Base-by-base conservation (phyloP, 1,140 invertebrate genomes). In the Phortica variegata region DNA sequence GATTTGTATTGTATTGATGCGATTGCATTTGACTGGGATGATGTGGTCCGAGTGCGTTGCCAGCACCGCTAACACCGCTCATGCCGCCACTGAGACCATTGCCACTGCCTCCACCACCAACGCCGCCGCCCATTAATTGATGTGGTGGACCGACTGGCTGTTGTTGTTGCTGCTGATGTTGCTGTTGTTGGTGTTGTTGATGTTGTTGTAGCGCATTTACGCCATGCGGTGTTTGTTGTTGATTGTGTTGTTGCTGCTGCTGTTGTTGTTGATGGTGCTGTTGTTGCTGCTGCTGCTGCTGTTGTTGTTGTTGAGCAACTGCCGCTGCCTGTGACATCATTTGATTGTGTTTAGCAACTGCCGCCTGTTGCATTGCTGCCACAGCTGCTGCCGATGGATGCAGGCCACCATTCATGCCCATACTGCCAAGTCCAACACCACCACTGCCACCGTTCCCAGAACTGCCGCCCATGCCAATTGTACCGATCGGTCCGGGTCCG, bases 301-400 rank as follows among this genome's bases (percentile, higher is more conserved):
- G 62, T 19, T 66, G 63, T 12, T 73, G 70, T 9, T 65, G 65
- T 19, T 65, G 69, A 5, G 47, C 70, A 7, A 49, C 69, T 16
- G 65, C 69, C 6, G 69, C 69, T 20, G 65, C 69, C 52, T 73
- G 71, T 29, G 65, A 71, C 70, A 73, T 71, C 65, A 73, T 73
- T 26, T 73, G 70, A 61, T 73, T 73, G 49, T 73, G 71, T 41
- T 73, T 73, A 8, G 63, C 71, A 34, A 73, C 70, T 7, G 62
- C 66, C 1, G 69, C 71, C 51, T 71, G 70, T 51, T 73, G 71
- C 70, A 73, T 73, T 23, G 66, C 69, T 3, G 65, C 69, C 65
- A 72, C 60, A 8, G 61, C 68, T 1, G 61, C 61, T 12, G 65
- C 65, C 43, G 70, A 68, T 7, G 58, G 71, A 58, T 74, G 70